These are phyloP conservation scores for Alcis repandata DNA, from an alignment of 2,888 invertebrate species.

Conservation along the genomic window DNA sequence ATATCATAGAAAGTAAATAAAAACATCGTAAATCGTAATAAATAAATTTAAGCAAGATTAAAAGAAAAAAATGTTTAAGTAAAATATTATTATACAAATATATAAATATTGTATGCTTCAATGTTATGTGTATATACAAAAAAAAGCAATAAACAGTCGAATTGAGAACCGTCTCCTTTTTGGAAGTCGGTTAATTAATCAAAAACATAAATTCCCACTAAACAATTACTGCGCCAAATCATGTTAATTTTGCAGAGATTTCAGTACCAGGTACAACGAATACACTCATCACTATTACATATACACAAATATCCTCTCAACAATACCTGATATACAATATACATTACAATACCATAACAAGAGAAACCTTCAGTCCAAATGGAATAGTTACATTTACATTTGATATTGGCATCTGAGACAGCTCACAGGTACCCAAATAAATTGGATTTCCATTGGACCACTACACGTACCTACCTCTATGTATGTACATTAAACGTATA, in stretches of 20 bases:
- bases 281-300: background rate
- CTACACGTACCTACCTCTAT: too few species aligned
- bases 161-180: too few species aligned
- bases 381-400: constrained; percentile 29
- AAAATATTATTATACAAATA: too few species aligned
- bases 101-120: too few species aligned
- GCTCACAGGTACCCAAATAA: constrained; percentile 56
- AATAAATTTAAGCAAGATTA: too few species aligned
- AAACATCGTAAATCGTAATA: too few species aligned
- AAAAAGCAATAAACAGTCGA: too few species aligned
- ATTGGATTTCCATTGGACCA: constrained; percentile 55
- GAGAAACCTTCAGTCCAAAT: constrained; percentile 13
- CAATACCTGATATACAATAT: background rate
- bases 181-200: too few species aligned
- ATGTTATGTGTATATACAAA: too few species aligned
- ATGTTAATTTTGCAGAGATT: constrained; percentile 10
- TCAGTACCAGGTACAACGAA: constrained; percentile 7
- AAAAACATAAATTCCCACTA: background rate
- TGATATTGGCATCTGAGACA: constrained; percentile 25
- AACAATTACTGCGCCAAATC: background rate
- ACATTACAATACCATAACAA: constrained; percentile 1
- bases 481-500: too few species aligned
- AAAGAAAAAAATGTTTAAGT: too few species aligned
- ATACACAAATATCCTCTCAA: background rate
- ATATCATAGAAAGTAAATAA: too few species aligned